Evolutionary conservation across 1,140 invertebrate genomes (phyloP), one percentile per base, ranked within the genome.

Genomic region (Melipona quadrifasciata): DNA sequence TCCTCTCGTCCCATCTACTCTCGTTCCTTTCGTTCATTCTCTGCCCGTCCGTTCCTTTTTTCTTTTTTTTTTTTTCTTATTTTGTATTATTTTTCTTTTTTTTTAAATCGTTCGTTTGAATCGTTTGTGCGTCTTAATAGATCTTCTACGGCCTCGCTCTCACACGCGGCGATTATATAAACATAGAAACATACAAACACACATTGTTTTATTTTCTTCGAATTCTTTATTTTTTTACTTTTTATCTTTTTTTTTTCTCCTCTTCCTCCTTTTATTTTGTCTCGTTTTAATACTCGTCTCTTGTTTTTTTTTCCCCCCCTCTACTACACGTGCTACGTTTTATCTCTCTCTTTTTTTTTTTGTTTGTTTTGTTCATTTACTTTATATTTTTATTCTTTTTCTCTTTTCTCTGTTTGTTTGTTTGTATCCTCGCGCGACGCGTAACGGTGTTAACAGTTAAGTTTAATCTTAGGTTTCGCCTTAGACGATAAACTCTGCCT

Each of bases 111-210:
- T 61, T 80, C 34, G 61, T 82, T 58, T 74, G 53, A 81, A 90
- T 83, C 71, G 82, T 89, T 90, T 90, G 87, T 90, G 87, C 87
- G 89, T 87, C 83, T 90, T 81, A 47, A 64, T 90, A 77, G 84
- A 89, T 88, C 82, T 70, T 82, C 87, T 90, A 87, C 88, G 79
- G 83, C 80, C 83, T 85, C 73, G 85, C 87, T 86, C 82, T 92
- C 89, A 89, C 89, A 89, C 91, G 87, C 89, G 86, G 86, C 85
- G 90, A 90, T 91, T 93, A 93, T 93, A 93, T 93, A 93, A 93
- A 93, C 92, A 93, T 93, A 93, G 92, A 93, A 93, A 93, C 91
- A 93, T 93, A 93, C 91, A 93, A 93, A 92, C 91, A 92, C 87
- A 92, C 91, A 90, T 78, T 88, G 70, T 87, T 89, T 91, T 90